phyloP scores from a whole-genome alignment of 1,140 invertebrate species.

The Temnothorax nylanderi region DNA sequence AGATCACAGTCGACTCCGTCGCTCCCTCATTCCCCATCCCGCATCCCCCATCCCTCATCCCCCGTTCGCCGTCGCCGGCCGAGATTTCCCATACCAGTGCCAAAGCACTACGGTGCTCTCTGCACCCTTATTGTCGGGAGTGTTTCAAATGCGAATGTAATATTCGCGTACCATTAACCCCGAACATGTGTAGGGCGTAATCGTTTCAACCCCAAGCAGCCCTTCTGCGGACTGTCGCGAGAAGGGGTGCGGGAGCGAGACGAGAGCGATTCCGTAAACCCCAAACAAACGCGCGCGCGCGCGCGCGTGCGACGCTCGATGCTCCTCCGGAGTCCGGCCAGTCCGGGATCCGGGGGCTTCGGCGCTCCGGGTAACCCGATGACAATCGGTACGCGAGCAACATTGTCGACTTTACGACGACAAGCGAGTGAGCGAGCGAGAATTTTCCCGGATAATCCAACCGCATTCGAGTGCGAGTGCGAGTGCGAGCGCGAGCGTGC shows the following conservation, averaged over 20 bases:
- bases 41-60: conserved; percentile 26
- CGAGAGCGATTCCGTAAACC: conserved; percentile 62
- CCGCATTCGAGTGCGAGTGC: conserved; percentile 22
- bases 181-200: conserved; percentile 73
- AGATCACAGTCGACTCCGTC: conserved; percentile 60
- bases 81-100: conserved; percentile 62
- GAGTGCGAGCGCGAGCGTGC: conserved; percentile 15
- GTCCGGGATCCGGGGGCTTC: too few relatives aligned
- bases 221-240: conserved; percentile 33
- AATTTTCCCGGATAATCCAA: conserved; percentile 30
- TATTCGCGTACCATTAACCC: conserved; percentile 77
- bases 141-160: conserved; percentile 72
- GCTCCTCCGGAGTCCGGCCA: conserved; percentile 3
- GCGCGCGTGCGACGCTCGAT: conserved; percentile 22
- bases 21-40: not conserved
- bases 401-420: conserved; percentile 58
- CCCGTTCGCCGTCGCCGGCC: not conserved
- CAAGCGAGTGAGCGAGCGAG: not conserved
- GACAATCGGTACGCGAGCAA: conserved; percentile 44
- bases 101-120: conserved; percentile 29
- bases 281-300: conserved; percentile 50
- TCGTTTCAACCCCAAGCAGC: conserved; percentile 67
- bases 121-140: conserved; percentile 56
- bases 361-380: conserved; percentile 15
- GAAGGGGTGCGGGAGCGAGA: conserved; percentile 9